Evolutionary conservation across 2,888 invertebrate species (phyloP), one percentile per base, ranked within the genome.

Genomic region (Erebia aethiops): DNA sequence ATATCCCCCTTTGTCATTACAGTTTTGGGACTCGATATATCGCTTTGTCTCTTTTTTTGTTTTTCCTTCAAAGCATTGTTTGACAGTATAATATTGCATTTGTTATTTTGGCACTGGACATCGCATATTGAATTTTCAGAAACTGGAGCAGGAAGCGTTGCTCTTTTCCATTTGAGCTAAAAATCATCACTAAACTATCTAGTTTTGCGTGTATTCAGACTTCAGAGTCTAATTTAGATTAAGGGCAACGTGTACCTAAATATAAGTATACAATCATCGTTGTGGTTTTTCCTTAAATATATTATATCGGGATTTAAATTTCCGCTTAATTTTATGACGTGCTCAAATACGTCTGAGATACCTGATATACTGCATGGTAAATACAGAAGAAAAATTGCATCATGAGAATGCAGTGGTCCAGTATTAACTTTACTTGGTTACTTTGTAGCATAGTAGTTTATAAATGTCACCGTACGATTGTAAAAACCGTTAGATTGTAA

Each of bases 281-380:
- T 18, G 9, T 43, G 43, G 43, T 61, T 61, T 43, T 43, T 18
- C 43, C 43, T 60, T 18, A 43, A 16, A 43, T 43, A n/a, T n/a
- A n/a, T n/a, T 61, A 43, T 16, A 61, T 61, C 43, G 41, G 60
- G 60, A 43, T 18, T 18, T 11, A 61, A 61, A 61, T 26, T 26
- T 61, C 18, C 60, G 60, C 43, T 5, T 16, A 61, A 43, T 43
- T 43, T 16, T 16, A 5, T 16, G 8, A 41, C 18, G 43, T 11
- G 9, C 10, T 16, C n/a, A 54, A 10, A n/a, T 49, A 35, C 56
- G 56, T 11, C 10, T 21, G 5, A 11, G n/a, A 51, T 7, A 51
- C n/a, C n/a, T n/a, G 10, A 54, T 4, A 18, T 18, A 18, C 18
- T 54, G 54, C 16, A 54, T 54, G 3, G 16, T 16, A 11, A 54